These are phyloP conservation scores for Kryptopterus vitreolus DNA, from an alignment of 2,797 vertebrate species.

Conservation along the genomic window DNA sequence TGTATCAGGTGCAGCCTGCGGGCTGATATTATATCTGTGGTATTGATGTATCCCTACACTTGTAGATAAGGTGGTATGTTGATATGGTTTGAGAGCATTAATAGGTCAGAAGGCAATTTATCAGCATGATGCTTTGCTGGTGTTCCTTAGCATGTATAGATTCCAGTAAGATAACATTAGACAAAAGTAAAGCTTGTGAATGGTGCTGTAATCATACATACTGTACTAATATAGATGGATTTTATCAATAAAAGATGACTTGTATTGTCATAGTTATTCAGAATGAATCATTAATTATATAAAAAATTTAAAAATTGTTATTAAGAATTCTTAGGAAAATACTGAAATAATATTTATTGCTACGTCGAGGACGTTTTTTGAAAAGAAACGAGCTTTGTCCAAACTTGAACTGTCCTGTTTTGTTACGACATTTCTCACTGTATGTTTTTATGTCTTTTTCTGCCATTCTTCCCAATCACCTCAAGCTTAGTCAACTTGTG, in stretches of 20 bases:
- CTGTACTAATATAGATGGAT: not conserved
- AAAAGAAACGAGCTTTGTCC: not conserved
- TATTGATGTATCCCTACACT: conserved; percentile 19
- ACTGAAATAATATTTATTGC: no score
- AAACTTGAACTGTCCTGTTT: not conserved
- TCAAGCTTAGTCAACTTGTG: not conserved
- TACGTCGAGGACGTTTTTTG: no score
- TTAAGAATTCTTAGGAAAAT: no score
- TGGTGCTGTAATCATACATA: not conserved
- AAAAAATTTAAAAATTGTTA: not conserved
- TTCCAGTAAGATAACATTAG: not conserved
- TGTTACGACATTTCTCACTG: not conserved
- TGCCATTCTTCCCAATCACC: not conserved
- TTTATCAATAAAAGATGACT: not conserved
- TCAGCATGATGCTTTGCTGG: not conserved
- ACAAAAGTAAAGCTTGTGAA: not conserved
- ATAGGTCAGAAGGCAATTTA: not conserved
- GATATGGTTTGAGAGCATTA: not conserved
- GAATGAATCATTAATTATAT: no score
- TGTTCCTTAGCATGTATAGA: not conserved
- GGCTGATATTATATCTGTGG: conserved; percentile 13
- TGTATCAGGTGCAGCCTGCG: conserved; percentile 24
- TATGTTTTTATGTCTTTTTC: not conserved
- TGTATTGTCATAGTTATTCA: not conserved
- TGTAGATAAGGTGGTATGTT: conserved; percentile 13